These are phyloP conservation scores for Timema podura DNA, from an alignment of 2,888 invertebrate genomes.

Conservation along the genomic window DNA sequence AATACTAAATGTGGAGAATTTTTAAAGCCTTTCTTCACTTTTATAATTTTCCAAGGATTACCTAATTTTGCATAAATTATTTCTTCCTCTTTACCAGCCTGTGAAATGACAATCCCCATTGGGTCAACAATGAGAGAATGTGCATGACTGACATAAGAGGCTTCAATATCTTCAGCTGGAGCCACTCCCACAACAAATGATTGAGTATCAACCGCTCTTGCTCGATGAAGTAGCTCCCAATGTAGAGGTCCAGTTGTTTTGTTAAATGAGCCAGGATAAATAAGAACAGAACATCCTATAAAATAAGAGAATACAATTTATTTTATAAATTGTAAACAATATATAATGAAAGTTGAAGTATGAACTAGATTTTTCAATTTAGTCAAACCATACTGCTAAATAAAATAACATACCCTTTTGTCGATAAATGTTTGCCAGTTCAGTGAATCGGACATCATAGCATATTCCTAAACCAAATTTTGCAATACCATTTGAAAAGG, in stretches of 20 bases:
- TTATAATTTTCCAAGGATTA: slow-evolving; percentile 38
- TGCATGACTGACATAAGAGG: slow-evolving; percentile 84
- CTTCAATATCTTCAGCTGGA: slow-evolving; percentile 68
- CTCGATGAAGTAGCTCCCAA: slow-evolving; percentile 81
- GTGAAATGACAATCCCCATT: slow-evolving; percentile 70
- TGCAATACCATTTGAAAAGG: slow-evolving; percentile 64
- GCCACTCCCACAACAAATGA: slow-evolving; percentile 80
- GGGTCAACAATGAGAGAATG: slow-evolving; percentile 82
- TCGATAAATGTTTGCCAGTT: slow-evolving; percentile 62
- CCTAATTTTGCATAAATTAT: slow-evolving; percentile 73
- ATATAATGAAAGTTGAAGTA: no score
- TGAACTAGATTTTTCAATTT: no score
- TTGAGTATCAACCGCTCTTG: slow-evolving; percentile 85
- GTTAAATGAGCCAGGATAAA: slow-evolving; percentile 95
- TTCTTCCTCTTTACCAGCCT: slow-evolving; percentile 66
- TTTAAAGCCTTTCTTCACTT: slow-evolving; percentile 2
- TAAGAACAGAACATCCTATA: slow-evolving; percentile 73
- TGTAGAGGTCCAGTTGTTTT: slow-evolving; percentile 94
- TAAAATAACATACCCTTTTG: slow-evolving; percentile 33
- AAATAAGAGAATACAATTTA: slow-evolving; percentile 12
- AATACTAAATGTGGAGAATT: slow-evolving; percentile 21
- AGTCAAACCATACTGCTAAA: no score
- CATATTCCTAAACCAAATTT: slow-evolving; percentile 91
- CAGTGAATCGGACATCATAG: slow-evolving; percentile 89
- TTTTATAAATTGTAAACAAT: no score